phyloP scores from a whole-genome alignment of 1,140 invertebrate species.

The Dufourea novaeangliae region DNA sequence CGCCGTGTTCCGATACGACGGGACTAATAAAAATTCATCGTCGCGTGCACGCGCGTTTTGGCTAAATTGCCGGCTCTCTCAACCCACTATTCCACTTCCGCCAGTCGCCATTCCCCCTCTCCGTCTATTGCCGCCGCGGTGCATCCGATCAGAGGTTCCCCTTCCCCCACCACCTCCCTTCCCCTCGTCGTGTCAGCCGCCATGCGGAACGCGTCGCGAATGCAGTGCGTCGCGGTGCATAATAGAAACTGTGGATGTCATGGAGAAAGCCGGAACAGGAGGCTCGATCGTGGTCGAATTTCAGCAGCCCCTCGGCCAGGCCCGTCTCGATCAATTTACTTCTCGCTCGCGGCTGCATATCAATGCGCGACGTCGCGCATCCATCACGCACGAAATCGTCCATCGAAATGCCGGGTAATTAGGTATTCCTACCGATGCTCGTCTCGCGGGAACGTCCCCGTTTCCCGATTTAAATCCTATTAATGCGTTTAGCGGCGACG shows the following conservation, averaged over 20 bases:
- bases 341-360: conserved; percentile 64
- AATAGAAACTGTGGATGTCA: conserved; percentile 66
- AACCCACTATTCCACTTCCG: neutral
- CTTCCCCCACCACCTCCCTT: neutral
- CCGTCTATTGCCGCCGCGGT: conserved; percentile 1
- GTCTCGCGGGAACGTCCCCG: conserved; percentile 35
- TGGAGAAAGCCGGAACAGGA: conserved; percentile 62
- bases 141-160: neutral
- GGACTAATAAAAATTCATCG: conserved; percentile 55
- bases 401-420: conserved; percentile 60
- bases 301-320: conserved; percentile 40
- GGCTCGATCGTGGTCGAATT: conserved; percentile 62
- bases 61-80: conserved; percentile 48
- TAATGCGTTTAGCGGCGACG: conserved; percentile 18
- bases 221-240: conserved; percentile 58
- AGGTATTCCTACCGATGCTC: conserved; percentile 55
- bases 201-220: conserved; percentile 55
- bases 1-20: conserved; percentile 8
- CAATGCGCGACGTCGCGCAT: conserved; percentile 59
- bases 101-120: neutral
- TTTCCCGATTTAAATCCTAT: conserved; percentile 47
- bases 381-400: conserved; percentile 61
- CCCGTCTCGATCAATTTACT: conserved; percentile 68
- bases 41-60: conserved; percentile 41
- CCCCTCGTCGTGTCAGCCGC: neutral